Percentiles rank a stretch among this genome's conserved stretches.
phyloP scores from a whole-genome alignment of 2,113 vertebrate genomes.

The Emydura subglobosa region DNA sequence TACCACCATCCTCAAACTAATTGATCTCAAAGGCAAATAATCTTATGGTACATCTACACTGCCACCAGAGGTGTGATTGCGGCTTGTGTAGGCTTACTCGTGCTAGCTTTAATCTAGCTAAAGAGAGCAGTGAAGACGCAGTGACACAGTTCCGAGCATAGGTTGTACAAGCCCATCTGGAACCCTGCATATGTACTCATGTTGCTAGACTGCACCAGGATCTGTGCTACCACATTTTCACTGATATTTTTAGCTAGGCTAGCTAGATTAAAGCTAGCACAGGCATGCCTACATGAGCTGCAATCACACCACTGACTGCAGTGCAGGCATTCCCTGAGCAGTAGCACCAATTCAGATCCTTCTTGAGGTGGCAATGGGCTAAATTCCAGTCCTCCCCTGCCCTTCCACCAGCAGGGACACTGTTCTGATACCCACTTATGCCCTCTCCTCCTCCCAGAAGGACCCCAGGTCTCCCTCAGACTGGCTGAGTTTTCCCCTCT shows the following conservation, averaged over 20 bases:
- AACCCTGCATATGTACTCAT: neutral
- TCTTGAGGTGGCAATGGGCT: no score
- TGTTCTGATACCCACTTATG: neutral
- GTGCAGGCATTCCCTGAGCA: neutral
- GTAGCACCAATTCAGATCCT: neutral
- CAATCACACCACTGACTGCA: neutral
- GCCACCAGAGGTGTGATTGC: neutral
- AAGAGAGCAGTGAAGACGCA: neutral
- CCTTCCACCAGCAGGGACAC: neutral
- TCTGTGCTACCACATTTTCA: neutral
- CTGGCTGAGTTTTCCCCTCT: no score
- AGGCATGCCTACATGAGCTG: neutral
- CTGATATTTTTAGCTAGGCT: neutral
- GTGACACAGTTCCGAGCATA: neutral
- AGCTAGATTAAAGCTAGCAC: neutral
- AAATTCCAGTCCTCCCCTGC: neutral
- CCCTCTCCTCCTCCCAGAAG: neutral
- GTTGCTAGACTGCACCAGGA: neutral
- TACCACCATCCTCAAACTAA: neutral
- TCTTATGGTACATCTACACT: neutral
- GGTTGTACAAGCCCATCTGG: neutral
- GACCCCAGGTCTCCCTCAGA: no score
- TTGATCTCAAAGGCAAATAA: neutral
- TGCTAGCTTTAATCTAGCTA: neutral
- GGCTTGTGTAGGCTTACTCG: neutral